Conservation (phyloP, 2,113 vertebrate genomes). For the Ranitomeya imitator region DNA sequence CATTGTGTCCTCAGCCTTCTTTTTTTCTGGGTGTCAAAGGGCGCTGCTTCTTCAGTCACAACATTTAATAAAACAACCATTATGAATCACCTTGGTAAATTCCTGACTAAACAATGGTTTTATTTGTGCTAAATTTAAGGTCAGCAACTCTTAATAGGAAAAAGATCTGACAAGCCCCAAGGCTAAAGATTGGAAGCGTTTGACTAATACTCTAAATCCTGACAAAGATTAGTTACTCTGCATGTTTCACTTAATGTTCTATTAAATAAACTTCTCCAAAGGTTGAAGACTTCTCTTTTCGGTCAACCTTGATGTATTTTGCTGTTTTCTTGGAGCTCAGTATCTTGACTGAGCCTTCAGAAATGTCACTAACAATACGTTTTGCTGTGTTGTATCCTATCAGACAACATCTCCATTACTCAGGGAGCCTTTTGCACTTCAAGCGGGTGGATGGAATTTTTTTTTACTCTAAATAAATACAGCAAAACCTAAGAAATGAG, state of each 20-base stretch:
- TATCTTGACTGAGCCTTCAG: slow-evolving; percentile 67
- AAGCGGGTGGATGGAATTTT: not conserved
- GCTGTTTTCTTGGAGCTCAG: slow-evolving; percentile 61
- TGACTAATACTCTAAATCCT: slow-evolving; percentile 60
- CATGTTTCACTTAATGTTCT: slow-evolving; percentile 65
- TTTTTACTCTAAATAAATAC: not conserved
- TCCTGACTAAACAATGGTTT: slow-evolving; percentile 50
- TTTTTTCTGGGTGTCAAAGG: slow-evolving; percentile 19
- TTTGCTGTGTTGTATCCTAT: not conserved
- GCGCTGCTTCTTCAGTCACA: slow-evolving; percentile 41
- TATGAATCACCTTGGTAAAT: slow-evolving; percentile 42
- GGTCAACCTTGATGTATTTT: slow-evolving; percentile 69
- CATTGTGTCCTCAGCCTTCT: not conserved
- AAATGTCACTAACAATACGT: slow-evolving; percentile 59
- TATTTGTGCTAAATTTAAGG: slow-evolving; percentile 57
- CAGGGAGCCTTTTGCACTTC: not conserved
- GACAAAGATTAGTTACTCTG: slow-evolving; percentile 63
- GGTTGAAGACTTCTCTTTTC: slow-evolving; percentile 64
- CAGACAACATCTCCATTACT: slow-evolving; percentile 6
- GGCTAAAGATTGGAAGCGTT: slow-evolving; percentile 61
- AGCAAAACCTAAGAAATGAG: not conserved
- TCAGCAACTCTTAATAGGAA: slow-evolving; percentile 42
- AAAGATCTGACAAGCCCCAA: slow-evolving; percentile 53
- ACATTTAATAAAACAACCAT: slow-evolving; percentile 54
- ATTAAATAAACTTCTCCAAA: slow-evolving; percentile 67